These are phyloP conservation scores for Emberiza fucata DNA, from an alignment of 2,113 vertebrate genomes.

Conservation along the genomic window DNA sequence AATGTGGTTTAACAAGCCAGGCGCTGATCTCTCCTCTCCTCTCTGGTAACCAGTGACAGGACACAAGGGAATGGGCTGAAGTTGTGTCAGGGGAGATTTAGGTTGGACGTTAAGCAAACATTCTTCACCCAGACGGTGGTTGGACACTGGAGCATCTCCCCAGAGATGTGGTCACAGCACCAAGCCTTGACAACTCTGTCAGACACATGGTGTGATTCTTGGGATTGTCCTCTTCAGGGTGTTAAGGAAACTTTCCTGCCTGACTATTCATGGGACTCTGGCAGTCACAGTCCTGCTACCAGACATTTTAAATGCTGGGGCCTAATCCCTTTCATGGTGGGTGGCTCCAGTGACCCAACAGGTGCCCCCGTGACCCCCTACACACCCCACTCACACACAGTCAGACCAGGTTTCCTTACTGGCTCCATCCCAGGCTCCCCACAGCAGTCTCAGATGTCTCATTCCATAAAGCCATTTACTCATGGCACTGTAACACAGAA, in stretches of 20 bases:
- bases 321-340: fast-evolving
- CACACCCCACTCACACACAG: not conserved
- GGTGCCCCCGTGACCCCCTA: not conserved
- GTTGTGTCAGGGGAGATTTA: not conserved
- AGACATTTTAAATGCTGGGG: not conserved
- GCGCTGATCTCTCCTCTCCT: not conserved
- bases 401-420: not conserved
- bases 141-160: not conserved
- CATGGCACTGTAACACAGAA: not conserved
- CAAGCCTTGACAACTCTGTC: not conserved
- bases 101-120: not conserved
- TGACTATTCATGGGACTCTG: not conserved
- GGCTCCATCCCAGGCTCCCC: no score
- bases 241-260: not conserved
- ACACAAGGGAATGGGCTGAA: not conserved
- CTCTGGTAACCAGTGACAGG: not conserved
- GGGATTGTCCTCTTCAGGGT: not conserved
- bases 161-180: not conserved
- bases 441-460: not conserved
- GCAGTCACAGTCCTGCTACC: not conserved
- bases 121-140: not conserved
- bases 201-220: not conserved
- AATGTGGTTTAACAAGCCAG: not conserved
- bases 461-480: not conserved
- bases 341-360: not conserved